Evolutionary conservation across 2,797 vertebrate species (phyloP), one percentile per base, ranked within the genome.

Genomic region (Lemur catta): DNA sequence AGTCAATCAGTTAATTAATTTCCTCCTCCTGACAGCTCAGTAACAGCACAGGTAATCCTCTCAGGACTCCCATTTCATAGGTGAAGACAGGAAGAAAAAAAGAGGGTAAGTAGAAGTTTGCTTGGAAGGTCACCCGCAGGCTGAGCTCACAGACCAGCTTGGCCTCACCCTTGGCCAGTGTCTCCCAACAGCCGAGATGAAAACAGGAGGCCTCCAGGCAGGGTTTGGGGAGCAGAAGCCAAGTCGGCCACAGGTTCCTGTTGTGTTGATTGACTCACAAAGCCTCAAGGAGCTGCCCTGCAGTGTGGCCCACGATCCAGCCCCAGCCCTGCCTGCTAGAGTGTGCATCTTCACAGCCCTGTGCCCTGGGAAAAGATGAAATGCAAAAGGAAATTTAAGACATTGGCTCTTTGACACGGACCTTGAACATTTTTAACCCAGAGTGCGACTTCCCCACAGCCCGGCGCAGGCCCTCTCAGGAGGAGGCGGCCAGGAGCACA

Each of bases 261-360:
- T 28, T 35, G 28, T 41, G 28, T 24, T 7, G 4, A 41, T 1
- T 38, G 26, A 74, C 48, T 26, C 74, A 75, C 63, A 89, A 28
- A 55, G 52, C 26, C 2, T 0, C 5, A 8, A 35, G 59, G 33
- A 41, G 26, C 48, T 61, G 41, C 33, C 20, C 63, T n/a, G 33
- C 33, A 65, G 17, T n/a, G 17, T n/a, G 63, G 63, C 71, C 4
- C 41, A 12, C 11, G 5, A 2, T 24, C 67, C 38, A 72, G 24
- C 38, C 67, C n/a, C 33, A 26, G 12, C n/a, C 30, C 74, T 9
- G 65, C 28, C 81, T 59, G 69, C 35, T 17, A 28, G 2, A 14
- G 38, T 7, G 7, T 24, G 30, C 1, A 0, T 7, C 0, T 0
- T 6, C 61, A 4, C 20, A 50, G 89, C 1, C 7, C 82, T 50